These are phyloP conservation scores for Suncus etruscus DNA, from an alignment of 2,113 vertebrate genomes.

Conservation along the genomic window DNA sequence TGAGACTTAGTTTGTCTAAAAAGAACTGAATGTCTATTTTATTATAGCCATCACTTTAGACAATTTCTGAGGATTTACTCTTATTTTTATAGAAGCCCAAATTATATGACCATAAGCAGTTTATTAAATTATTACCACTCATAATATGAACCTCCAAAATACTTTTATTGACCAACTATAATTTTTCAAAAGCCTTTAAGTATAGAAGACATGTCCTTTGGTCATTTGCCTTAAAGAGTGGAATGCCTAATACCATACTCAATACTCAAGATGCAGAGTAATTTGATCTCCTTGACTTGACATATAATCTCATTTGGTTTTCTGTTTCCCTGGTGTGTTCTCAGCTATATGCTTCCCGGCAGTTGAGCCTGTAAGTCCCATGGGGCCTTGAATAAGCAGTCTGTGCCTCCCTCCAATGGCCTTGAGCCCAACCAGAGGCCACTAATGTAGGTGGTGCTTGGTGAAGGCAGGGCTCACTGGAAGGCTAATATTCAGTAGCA, in stretches of 20 bases:
- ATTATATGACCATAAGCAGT: constrained; percentile 23
- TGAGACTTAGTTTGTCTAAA: neutral
- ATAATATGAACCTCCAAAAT: constrained; percentile 52
- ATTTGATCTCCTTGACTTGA: constrained; percentile 44
- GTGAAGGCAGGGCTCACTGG: neutral
- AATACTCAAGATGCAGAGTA: constrained; percentile 31
- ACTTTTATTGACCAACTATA: constrained; percentile 47
- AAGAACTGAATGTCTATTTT: constrained; percentile 54
- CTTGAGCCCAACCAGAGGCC: constrained; percentile 16
- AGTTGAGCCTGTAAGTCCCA: neutral
- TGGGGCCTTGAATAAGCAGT: neutral
- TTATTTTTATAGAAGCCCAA: constrained; percentile 58
- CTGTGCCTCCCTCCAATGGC: neutral
- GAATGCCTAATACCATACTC: constrained; percentile 1
- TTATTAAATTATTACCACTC: constrained; percentile 40
- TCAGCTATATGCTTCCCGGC: constrained; percentile 33
- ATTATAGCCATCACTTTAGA: constrained; percentile 46
- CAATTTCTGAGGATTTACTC: constrained; percentile 35
- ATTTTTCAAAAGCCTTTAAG: constrained; percentile 57
- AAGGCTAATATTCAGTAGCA: neutral
- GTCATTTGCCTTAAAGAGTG: constrained; percentile 40
- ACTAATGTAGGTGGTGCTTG: constrained; percentile 35
- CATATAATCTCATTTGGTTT: constrained; percentile 47
- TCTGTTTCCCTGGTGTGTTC: constrained; percentile 55
- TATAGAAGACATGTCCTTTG: constrained; percentile 54